These are phyloP conservation scores for Athalia cordata DNA, from an alignment of 2,888 invertebrate genomes.

Conservation along the genomic window DNA sequence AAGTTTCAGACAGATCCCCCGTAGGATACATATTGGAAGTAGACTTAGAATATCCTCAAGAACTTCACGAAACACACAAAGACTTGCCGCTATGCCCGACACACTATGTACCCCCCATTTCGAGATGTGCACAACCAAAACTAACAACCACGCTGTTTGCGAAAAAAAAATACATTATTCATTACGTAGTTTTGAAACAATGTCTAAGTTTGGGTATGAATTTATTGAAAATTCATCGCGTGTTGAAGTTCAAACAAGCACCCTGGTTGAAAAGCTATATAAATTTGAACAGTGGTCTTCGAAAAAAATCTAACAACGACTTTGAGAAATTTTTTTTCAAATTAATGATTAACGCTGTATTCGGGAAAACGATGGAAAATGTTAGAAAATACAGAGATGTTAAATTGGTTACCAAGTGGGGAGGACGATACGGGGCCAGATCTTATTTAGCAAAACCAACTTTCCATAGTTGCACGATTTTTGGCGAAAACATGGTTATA, in stretches of 20 bases:
- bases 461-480: conserved; percentile 60
- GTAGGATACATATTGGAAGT: conserved; percentile 70
- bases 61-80: conserved; percentile 60
- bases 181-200: conserved; percentile 58
- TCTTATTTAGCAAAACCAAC: conserved; percentile 53
- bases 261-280: conserved; percentile 66
- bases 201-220: conserved; percentile 55
- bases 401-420: conserved; percentile 61
- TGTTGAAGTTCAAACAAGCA: conserved; percentile 65
- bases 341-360: conserved; percentile 66
- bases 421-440: conserved; percentile 50
- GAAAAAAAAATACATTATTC: conserved; percentile 58
- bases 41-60: conserved; percentile 69
- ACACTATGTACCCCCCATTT: conserved; percentile 1
- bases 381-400: conserved; percentile 60
- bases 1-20: conserved; percentile 49
- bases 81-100: conserved; percentile 35
- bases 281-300: conserved; percentile 65
- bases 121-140: neutral
- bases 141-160: neutral
- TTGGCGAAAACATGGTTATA: conserved; percentile 47
- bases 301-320: conserved; percentile 58
- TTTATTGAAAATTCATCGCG: conserved; percentile 60
- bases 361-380: conserved; percentile 65
- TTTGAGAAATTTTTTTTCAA: conserved; percentile 69